Base-by-base conservation (phyloP, 2,113 vertebrate species). In the Hippocampus barbouri region DNA sequence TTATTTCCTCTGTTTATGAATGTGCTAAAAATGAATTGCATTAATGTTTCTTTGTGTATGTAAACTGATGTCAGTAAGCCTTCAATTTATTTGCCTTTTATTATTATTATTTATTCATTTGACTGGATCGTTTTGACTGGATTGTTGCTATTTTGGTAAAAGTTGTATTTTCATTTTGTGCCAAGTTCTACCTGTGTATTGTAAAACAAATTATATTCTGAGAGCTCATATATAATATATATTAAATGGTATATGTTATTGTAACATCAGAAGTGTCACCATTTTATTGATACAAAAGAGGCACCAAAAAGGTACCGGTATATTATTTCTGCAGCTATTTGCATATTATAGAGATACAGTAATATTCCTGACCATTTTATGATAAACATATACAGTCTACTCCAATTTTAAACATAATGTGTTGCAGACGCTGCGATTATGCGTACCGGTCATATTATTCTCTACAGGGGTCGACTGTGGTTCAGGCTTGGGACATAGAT, bases 241-340 rank as follows among this genome's bases (percentile, higher is more conserved):
- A 91, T 88, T 89, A 83, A 89, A 91, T 91, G 88, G 90, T 92
- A 80, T 85, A 91, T 91, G 90, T 93, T 88, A 80, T 90, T 78
- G 80, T 89, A 86, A 80, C 85, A 81, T 87, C 89, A 90, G 89
- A 88, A 88, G 84, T 90, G 87, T 90, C 51, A 86, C 87, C 82
- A 88, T 90, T 92, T 84, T 84, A 83, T 86, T 82, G 78, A 81
- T 63, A 51, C 51, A 61, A 64, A 40, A 53, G 84, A 11, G n/a
- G 1, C 4, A 15, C 43, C 21, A 21, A 41, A 60, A 60, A 60
- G 12, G 5, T 54, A 9, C 25, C 11, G 2, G 27, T n/a, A 54
- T 25, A 23, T 25, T 57, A 25, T 57, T 10, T 11, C 56, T 57
- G 51, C 21, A 11, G 8, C 9, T 8, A 4, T n/a, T 56, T 23